These are phyloP conservation scores for Pachyrhynchus sulphureomaculatus DNA, from an alignment of 1,140 invertebrate genomes.

Conservation along the genomic window DNA sequence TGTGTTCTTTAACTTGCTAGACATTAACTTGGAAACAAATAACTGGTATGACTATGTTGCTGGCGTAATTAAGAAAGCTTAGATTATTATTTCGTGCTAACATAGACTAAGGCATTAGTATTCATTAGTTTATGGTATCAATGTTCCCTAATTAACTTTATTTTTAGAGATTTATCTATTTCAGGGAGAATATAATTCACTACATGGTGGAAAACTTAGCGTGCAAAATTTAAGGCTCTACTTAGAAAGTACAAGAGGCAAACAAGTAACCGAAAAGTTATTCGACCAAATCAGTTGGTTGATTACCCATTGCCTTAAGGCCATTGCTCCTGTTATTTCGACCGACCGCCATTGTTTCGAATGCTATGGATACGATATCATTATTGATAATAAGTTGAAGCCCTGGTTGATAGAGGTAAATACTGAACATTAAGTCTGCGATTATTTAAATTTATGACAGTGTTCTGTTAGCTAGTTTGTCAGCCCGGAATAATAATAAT, in stretches of 20 bases:
- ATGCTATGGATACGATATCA: conserved; percentile 84
- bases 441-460: no score
- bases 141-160: no score
- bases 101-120: no score
- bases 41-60: no score
- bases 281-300: conserved; percentile 87
- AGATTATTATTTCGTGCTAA: no score
- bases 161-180: conserved; percentile 8
- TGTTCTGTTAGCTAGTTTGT: no score
- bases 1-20: no score
- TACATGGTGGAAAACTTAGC: conserved; percentile 94
- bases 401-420: conserved; percentile 76
- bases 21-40: no score
- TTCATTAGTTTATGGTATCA: no score
- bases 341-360: conserved; percentile 82
- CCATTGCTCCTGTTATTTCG: conserved; percentile 74
- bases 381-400: conserved; percentile 81
- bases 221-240: conserved; percentile 88
- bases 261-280: conserved; percentile 79
- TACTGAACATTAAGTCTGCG: no score
- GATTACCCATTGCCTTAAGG: conserved; percentile 82
- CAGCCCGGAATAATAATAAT: no score
- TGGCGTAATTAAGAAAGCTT: no score
- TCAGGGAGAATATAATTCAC: conserved; percentile 90
- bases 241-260: conserved; percentile 87